A percentile compares a stretch with the other conserved stretches of the same genome.
These are phyloP conservation scores for Platycercus adscitus DNA, from an alignment of 2,113 vertebrate genomes.

Conservation along the genomic window DNA sequence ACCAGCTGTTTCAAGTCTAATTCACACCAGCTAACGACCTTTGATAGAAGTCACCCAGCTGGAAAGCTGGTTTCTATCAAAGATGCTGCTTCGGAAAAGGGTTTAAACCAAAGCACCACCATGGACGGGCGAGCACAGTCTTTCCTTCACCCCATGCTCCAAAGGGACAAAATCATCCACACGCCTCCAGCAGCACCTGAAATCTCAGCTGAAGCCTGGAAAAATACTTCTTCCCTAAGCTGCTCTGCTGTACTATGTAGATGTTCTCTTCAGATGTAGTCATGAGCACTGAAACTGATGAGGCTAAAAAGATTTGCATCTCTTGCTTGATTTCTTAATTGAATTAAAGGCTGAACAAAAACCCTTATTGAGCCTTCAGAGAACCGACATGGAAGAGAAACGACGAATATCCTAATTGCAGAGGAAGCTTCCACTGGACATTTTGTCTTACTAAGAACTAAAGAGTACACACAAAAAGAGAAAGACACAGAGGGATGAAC, in stretches of 20 bases:
- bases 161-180: neutral
- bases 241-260: neutral
- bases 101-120: neutral
- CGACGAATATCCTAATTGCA: neutral
- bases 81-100: neutral
- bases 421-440: neutral
- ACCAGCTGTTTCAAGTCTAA: slow-evolving; percentile 34
- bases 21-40: neutral
- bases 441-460: neutral
- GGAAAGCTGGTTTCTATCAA: neutral
- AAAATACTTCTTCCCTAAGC: neutral
- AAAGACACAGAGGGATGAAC: neutral
- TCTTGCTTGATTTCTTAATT: slow-evolving; percentile 38
- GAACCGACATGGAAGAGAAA: neutral
- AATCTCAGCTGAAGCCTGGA: neutral
- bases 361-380: neutral
- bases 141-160: neutral
- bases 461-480: neutral
- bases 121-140: rapidly evolving
- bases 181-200: neutral
- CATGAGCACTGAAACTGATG: neutral
- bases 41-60: neutral
- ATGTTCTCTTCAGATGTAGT: neutral
- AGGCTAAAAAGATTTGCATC: slow-evolving; percentile 35
- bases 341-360: slow-evolving; percentile 31